A percentile compares a stretch with the other conserved stretches of the same genome.
Conservation (phyloP, 2,113 vertebrate species). For the rabbit (Oryctolagus cuniculus) region DNA sequence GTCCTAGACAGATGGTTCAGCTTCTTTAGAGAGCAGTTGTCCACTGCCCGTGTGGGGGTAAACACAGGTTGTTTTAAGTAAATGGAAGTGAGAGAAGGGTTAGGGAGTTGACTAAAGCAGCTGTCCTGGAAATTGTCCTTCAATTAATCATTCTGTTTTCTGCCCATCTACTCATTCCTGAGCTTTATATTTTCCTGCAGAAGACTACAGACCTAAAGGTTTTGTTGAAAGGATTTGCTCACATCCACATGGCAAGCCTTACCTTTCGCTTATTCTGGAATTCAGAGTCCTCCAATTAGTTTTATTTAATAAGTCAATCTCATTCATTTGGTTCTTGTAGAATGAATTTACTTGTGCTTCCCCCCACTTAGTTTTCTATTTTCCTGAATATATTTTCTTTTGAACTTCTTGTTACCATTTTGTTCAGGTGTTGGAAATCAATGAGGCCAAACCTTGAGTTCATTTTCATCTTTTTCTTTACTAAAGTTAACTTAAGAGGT, state of each 20-base stretch:
- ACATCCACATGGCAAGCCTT: neutral
- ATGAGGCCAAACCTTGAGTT: neutral
- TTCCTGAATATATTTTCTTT: neutral
- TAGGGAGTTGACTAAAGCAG: neutral
- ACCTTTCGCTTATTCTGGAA: neutral
- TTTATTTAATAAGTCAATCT: neutral
- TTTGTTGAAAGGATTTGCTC: neutral
- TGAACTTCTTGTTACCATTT: constrained; percentile 7
- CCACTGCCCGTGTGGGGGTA: neutral
- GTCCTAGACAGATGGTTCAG: neutral
- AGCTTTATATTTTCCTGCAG: neutral
- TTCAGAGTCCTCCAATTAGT: neutral
- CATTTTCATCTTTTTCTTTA: constrained; percentile 27
- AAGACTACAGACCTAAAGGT: neutral
- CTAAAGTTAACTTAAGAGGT: neutral
- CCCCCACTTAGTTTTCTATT: neutral
- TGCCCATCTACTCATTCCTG: neutral
- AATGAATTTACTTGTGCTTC: neutral
- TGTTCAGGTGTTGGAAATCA: neutral
- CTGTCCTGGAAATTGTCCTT: constrained; percentile 4
- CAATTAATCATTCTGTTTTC: neutral
- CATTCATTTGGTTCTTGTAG: constrained; percentile 14
- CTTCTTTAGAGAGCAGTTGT: constrained; percentile 25
- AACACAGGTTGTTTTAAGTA: neutral
- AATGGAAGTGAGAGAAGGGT: neutral